Evolutionary conservation across 2,888 invertebrate genomes (phyloP).

Genomic region (Teleogryllus oceanicus): DNA sequence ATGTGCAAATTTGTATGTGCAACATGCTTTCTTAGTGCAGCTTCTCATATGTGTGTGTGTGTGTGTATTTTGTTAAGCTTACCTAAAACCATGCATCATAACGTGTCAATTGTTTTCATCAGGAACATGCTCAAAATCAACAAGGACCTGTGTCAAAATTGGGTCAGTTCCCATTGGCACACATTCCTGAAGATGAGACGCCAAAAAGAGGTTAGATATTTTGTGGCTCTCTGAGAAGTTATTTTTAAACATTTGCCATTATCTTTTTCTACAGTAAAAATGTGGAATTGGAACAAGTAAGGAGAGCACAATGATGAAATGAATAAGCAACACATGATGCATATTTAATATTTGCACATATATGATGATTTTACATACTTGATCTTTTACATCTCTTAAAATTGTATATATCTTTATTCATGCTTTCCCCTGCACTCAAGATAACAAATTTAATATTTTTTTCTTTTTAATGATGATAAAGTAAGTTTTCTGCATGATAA

Average conservation of each 20-base stretch:
- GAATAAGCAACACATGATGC: too few species aligned
- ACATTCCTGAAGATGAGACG: constrained; percentile 32
- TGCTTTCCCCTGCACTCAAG: too few species aligned
- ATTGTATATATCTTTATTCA: too few species aligned
- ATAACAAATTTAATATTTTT: too few species aligned
- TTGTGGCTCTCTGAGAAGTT: neutral
- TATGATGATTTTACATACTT: too few species aligned
- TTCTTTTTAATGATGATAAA: too few species aligned
- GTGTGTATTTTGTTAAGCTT: neutral
- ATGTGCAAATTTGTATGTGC: constrained; percentile 8
- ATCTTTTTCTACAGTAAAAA: too few species aligned
- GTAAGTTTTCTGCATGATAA: neutral
- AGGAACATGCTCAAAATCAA: constrained; percentile 33
- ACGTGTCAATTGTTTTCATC: constrained; percentile 25
- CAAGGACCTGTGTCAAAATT: constrained; percentile 25
- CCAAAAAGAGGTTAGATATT: constrained; percentile 34
- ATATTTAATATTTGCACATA: too few species aligned
- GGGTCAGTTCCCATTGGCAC: constrained; percentile 31
- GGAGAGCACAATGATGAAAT: too few species aligned
- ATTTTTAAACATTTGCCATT: too few species aligned
- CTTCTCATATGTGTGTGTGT: neutral
- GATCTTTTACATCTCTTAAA: too few species aligned
- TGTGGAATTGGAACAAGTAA: too few species aligned
- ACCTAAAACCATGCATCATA: constrained; percentile 5
- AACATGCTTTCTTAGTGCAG: neutral